Evolutionary conservation across 2,888 invertebrate species (phyloP).

Genomic region (Alitta virens): DNA sequence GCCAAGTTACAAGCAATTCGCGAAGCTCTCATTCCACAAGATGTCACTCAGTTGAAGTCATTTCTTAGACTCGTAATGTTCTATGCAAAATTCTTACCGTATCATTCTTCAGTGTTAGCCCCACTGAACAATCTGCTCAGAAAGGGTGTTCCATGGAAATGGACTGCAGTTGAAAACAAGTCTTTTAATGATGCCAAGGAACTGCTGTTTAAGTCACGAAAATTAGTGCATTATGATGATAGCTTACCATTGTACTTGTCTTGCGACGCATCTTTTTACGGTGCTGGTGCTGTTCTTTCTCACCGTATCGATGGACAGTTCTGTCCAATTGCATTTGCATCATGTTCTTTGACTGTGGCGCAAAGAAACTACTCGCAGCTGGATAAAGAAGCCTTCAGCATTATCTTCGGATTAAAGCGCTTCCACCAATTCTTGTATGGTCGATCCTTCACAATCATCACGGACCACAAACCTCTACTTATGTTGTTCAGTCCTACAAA

Average conservation of each 20-base stretch:
- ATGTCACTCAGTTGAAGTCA: too few species aligned
- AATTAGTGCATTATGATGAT: slow-evolving; percentile 6
- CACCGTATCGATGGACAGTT: too few species aligned
- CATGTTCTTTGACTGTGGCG: too few species aligned
- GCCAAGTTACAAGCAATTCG: too few species aligned
- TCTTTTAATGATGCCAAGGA: background rate
- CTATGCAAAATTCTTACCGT: background rate
- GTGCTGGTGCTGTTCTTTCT: slow-evolving; percentile 2
- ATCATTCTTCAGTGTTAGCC: background rate
- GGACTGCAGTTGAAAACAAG: too few species aligned
- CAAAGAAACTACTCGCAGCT: too few species aligned
- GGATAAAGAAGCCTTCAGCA: too few species aligned
- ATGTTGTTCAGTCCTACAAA: background rate
- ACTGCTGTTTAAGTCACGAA: background rate
- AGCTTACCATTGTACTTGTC: background rate
- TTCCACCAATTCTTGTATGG: slow-evolving; percentile 6
- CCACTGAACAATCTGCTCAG: background rate
- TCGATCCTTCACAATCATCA: slow-evolving; percentile 2
- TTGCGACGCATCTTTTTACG: slow-evolving; percentile 1
- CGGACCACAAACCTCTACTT: background rate
- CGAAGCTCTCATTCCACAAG: too few species aligned
- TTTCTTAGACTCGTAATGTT: background rate
- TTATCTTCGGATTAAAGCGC: too few species aligned
- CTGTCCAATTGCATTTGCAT: too few species aligned
- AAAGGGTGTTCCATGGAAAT: background rate